phyloP scores from a whole-genome alignment of 2,113 vertebrate species.

The Terrapene triunguis region DNA sequence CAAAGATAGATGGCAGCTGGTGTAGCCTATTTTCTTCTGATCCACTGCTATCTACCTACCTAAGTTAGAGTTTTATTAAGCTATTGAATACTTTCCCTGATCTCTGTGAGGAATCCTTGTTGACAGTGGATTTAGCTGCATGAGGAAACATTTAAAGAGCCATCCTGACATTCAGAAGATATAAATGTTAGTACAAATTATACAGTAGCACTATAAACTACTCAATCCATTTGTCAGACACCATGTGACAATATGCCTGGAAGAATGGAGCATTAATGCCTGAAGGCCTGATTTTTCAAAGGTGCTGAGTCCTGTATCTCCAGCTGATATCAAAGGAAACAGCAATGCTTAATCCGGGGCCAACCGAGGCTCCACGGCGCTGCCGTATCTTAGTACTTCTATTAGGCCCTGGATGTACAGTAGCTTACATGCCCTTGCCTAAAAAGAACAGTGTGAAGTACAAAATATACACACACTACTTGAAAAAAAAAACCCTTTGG shows the following conservation, averaged over 20 bases:
- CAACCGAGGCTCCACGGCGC: too few species aligned
- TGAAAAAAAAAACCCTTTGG: background rate
- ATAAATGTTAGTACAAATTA: conserved; percentile 67
- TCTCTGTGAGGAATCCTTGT: conserved; percentile 34
- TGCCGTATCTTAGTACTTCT: background rate
- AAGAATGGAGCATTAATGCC: conserved; percentile 59
- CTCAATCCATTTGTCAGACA: conserved; percentile 59
- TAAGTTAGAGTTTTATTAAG: conserved; percentile 54
- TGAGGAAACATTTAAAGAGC: conserved; percentile 60
- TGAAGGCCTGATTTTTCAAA: conserved; percentile 56
- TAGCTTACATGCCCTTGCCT: background rate
- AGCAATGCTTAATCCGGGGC: accelerated
- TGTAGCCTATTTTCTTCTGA: background rate
- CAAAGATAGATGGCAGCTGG: background rate
- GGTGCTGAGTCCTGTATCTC: conserved; percentile 20
- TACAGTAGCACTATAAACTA: background rate
- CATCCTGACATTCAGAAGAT: conserved; percentile 60
- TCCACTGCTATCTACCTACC: background rate
- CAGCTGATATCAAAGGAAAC: conserved; percentile 49
- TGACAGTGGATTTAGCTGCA: conserved; percentile 68
- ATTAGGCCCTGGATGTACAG: background rate
- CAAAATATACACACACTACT: background rate
- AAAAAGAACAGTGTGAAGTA: background rate
- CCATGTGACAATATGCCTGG: conserved; percentile 48
- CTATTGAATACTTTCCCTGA: conserved; percentile 40